Evolutionary conservation across 2,797 vertebrate genomes (phyloP), one percentile per base, ranked within the genome.

Genomic region (Synanceia verrucosa): DNA sequence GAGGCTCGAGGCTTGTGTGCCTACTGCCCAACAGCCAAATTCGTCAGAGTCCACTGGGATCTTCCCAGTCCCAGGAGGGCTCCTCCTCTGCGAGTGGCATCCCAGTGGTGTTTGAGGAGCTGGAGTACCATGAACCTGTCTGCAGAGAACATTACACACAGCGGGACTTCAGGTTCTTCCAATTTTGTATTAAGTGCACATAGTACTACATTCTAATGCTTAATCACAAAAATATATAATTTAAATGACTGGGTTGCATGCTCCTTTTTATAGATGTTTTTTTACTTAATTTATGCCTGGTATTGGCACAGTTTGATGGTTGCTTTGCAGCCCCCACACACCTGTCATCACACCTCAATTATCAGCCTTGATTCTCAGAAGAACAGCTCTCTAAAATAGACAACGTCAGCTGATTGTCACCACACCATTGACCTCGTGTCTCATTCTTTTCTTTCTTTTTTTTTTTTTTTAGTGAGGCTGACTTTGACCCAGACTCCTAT

Each of bases 401-500:
- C 18, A 29, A 7, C 6, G 21, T 46, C n/a, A 13, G 1, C 3
- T 9, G 26, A 33, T 3, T 23, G 4, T 13, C 23, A n/a, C 1
- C 5, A 41, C 5, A 9, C 5, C 5, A 41, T 9, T 76, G 14
- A 81, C n/a, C n/a, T 19, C 16, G 0, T 44, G 9, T 51, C 1
- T 52, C 4, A 36, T 55, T 21, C 1, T 21, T 9, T 62, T n/a
- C 4, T 3, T 66, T 28, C 48, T 58, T 78, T 21, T 71, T 21
- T 8, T 61, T 1, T 63, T 28, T 57, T 76, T 81, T 29, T 72
- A 99, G 98, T 70, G 97, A 98, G 79, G 94, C 96, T 4, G 97
- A 99, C 80, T 99, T 99, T 89, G 98, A 99, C 90, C 97, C 97
- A 0, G 98, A 99, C 87, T 95, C 95, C 36, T 98, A 97, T 1